A percentile compares a stretch with the other conserved stretches of the same genome.
Conservation (phyloP, 2,888 invertebrate species). For the Ctena decussata region DNA sequence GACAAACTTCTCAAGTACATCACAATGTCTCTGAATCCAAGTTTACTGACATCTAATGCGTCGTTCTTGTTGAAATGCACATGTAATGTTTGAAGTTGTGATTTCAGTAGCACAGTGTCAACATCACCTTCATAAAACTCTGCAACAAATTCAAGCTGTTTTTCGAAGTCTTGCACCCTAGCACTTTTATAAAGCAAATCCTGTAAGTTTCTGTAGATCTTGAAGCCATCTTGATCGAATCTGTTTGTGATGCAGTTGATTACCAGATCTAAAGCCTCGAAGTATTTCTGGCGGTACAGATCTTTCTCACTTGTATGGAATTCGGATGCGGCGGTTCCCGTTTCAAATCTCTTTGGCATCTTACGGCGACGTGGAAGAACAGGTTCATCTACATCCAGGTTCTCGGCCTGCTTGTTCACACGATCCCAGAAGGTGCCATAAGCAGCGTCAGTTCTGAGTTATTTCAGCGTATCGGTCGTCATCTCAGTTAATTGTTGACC, state of each 20-base stretch:
- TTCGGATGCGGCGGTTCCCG: slow-evolving; percentile 17
- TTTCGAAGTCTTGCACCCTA: too few species aligned
- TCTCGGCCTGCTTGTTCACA: slow-evolving; percentile 19
- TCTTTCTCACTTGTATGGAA: slow-evolving; percentile 23
- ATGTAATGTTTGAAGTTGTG: too few species aligned
- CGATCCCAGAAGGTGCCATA: slow-evolving; percentile 29
- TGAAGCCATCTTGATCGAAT: slow-evolving; percentile 46
- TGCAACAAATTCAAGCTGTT: too few species aligned
- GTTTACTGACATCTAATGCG: too few species aligned
- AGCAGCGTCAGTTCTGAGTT: slow-evolving; percentile 22
- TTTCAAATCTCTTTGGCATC: slow-evolving; percentile 18
- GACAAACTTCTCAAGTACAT: too few species aligned
- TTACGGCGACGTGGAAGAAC: slow-evolving; percentile 37
- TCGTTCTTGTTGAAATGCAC: too few species aligned
- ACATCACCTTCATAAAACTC: too few species aligned
- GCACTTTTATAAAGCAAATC: slow-evolving; percentile 46
- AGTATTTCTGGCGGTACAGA: slow-evolving; percentile 36
- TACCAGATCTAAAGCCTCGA: slow-evolving; percentile 43
- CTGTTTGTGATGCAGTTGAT: slow-evolving; percentile 29
- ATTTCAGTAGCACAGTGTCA: too few species aligned
- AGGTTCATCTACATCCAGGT: slow-evolving; percentile 33
- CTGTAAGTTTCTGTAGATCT: slow-evolving; percentile 23
- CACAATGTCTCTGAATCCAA: too few species aligned
- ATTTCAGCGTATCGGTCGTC: background rate
- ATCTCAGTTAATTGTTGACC: slow-evolving; percentile 29